Evolutionary conservation across 2,888 invertebrate species (phyloP).

Genomic region (Drepana falcataria): DNA sequence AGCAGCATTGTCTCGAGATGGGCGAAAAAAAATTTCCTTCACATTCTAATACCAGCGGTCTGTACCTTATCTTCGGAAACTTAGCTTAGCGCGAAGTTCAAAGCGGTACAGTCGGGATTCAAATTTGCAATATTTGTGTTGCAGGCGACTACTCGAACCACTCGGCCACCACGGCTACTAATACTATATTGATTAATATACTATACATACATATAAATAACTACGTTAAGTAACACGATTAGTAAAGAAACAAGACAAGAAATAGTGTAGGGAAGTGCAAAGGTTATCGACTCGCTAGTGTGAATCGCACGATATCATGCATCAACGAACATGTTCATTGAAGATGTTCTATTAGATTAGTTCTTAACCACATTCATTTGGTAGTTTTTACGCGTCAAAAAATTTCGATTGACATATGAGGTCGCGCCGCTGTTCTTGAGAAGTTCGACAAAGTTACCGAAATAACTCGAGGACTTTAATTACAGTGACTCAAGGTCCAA

Average conservation of each 20-base stretch:
- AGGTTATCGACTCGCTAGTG: constrained; percentile 31
- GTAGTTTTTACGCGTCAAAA: constrained; percentile 25
- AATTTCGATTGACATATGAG: constrained; percentile 32
- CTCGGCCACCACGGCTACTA: no score
- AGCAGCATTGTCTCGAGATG: no score
- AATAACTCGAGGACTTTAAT: neutral
- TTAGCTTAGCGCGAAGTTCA: no score
- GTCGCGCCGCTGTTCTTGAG: constrained; percentile 30
- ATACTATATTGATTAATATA: no score
- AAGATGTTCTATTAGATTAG: constrained; percentile 24
- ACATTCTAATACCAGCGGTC: no score
- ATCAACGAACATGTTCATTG: constrained; percentile 15
- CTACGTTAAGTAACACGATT: no score
- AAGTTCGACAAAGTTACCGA: constrained; percentile 13
- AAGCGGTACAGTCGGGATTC: no score
- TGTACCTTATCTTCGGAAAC: no score
- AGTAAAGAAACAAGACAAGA: neutral
- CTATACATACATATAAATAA: neutral
- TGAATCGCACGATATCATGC: constrained; percentile 20
- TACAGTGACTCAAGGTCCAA: neutral
- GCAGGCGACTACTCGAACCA: no score
- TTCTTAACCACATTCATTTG: constrained; percentile 34
- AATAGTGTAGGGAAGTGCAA: constrained; percentile 20
- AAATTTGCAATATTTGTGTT: no score
- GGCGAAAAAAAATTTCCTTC: no score